These are phyloP conservation scores for Caenorhabditis sp. DNA, from an alignment of 2,888 invertebrate species.

Conservation along the genomic window DNA sequence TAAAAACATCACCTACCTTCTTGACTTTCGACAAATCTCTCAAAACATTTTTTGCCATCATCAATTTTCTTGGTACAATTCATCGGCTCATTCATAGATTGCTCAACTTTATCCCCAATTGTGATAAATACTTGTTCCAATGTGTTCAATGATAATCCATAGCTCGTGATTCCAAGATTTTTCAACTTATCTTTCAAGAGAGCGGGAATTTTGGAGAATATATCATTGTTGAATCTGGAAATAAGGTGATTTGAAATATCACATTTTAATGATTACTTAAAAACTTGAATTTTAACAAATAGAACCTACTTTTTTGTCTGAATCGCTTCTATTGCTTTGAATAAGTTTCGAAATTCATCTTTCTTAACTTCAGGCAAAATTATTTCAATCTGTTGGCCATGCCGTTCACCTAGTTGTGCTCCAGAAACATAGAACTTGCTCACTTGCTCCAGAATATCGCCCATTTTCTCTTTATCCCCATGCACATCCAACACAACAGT, in stretches of 20 bases:
- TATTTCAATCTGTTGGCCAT: conserved; percentile 43
- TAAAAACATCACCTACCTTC: too few relatives aligned
- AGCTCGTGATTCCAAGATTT: conserved; percentile 27
- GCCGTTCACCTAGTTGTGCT: conserved; percentile 28
- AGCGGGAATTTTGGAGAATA: conserved; percentile 11
- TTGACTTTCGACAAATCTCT: too few relatives aligned
- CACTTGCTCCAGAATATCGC: conserved; percentile 10
- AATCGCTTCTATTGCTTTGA: conserved; percentile 32
- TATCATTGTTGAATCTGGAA: conserved; percentile 25
- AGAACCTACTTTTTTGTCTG: conserved; percentile 19
- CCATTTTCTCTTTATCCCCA: conserved; percentile 20
- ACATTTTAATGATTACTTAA: too few relatives aligned
- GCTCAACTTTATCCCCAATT: conserved; percentile 30
- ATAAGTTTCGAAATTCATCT: conserved; percentile 17
- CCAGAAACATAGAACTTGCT: conserved; percentile 22
- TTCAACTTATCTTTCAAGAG: conserved; percentile 19
- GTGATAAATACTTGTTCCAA: conserved; percentile 56
- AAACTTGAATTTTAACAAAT: neutral
- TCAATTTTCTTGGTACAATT: neutral
- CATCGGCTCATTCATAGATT: conserved; percentile 4
- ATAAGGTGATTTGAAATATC: neutral
- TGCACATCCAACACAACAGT: conserved; percentile 46
- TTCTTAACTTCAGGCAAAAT: conserved; percentile 32
- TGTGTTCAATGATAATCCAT: conserved; percentile 61
- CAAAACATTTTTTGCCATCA: too few relatives aligned